These are phyloP conservation scores for Exaiptasia diaphana DNA, from an alignment of 64 coral and sea anemone species.

Conservation along the genomic window DNA sequence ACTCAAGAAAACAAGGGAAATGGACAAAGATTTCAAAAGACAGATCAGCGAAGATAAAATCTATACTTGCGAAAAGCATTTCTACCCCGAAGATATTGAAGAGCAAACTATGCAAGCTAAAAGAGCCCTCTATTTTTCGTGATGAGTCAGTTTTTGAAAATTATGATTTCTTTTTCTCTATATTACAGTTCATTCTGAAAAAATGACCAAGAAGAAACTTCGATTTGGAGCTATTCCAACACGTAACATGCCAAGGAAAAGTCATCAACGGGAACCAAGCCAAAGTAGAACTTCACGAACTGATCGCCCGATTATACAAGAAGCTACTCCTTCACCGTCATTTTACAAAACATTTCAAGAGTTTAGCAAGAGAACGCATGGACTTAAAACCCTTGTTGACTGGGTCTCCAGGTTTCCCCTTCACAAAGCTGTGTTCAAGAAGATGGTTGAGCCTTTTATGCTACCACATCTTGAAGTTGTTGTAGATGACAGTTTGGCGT, in stretches of 20 bases:
- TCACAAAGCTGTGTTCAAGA: constrained; percentile 21
- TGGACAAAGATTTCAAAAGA: no score
- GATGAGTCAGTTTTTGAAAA: no score
- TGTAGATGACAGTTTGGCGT: constrained; percentile 25
- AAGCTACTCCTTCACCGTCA: constrained; percentile 5
- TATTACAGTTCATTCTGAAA: background rate
- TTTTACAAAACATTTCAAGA: constrained; percentile 36
- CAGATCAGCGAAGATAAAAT: no score
- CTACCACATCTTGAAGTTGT: constrained; percentile 40
- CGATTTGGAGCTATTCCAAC: background rate
- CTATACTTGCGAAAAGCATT: no score
- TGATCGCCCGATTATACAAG: background rate
- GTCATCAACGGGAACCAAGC: background rate
- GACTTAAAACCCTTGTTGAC: constrained; percentile 17
- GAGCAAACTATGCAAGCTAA: no score
- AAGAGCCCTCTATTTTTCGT: no score
- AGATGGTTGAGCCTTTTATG: constrained; percentile 31
- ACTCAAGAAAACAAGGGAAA: no score
- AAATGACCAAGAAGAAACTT: background rate
- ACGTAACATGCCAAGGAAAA: background rate
- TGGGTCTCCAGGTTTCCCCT: constrained; percentile 23
- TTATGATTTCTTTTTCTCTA: background rate
- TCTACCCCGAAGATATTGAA: no score
- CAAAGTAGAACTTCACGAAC: background rate
- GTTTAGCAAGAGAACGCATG: background rate